Percentiles rank a stretch among this genome's conserved stretches.
These are phyloP conservation scores for Agrotis segetum DNA, from an alignment of 2,888 invertebrate genomes.

Conservation along the genomic window DNA sequence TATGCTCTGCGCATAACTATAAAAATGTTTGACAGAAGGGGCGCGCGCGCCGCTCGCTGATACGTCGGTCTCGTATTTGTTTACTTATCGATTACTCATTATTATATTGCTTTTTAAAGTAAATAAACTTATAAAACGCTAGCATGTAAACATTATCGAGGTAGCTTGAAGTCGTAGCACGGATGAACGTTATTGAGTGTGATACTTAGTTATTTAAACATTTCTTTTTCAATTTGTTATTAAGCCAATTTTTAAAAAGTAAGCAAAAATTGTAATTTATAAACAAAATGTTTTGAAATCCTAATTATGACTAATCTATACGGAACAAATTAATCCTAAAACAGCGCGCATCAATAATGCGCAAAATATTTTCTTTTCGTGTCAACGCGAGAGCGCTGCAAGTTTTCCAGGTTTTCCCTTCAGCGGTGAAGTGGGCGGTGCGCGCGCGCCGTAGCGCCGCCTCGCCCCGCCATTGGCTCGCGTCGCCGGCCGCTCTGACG, in stretches of 20 bases:
- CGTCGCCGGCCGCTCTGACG: constrained; percentile 86
- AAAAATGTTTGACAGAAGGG: constrained; percentile 82
- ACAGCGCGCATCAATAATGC: not conserved
- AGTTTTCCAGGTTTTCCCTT: constrained; percentile 85
- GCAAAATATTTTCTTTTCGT: constrained; percentile 24
- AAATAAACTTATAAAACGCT: constrained; percentile 48
- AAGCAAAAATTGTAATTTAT: too few species aligned
- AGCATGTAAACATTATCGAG: constrained; percentile 28
- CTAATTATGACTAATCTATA: not conserved
- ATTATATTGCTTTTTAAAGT: constrained; percentile 58
- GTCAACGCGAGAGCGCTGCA: constrained; percentile 23
- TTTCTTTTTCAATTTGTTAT: too few species aligned
- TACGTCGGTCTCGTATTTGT: constrained; percentile 78
- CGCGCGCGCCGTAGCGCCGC: constrained; percentile 82
- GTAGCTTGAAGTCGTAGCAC: not conserved
- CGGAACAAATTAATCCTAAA: not conserved
- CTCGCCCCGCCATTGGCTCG: constrained; percentile 83
- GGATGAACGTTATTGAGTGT: not conserved
- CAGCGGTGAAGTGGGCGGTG: constrained; percentile 82
- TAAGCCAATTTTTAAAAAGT: too few species aligned
- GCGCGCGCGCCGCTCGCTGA: constrained; percentile 78
- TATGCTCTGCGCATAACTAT: constrained; percentile 85
- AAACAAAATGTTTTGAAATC: not conserved
- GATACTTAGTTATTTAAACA: too few species aligned
- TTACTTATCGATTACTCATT: constrained; percentile 77